Base-by-base conservation (phyloP, 2,797 vertebrate genomes). In the Octomys mimax region DNA sequence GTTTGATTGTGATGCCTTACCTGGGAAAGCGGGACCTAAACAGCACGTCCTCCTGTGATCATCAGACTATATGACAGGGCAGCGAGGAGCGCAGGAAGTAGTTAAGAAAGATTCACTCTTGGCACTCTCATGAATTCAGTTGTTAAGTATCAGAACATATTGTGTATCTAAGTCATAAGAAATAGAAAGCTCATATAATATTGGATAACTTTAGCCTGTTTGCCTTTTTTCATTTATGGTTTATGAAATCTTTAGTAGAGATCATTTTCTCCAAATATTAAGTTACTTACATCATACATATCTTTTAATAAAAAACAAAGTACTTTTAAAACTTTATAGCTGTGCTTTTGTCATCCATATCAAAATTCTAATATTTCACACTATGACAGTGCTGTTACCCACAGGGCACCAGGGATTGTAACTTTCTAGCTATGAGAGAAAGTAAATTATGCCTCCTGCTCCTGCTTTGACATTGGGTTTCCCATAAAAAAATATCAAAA, bases 381-480 rank as follows among this genome's bases (percentile, higher is more conserved):
- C 6, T 62, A 26, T 87, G 16, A 82, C 54, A 52, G 8, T 33
- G 33, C 84, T 39, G 1, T 31, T 71, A 81, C 4, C 18, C 42
- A 49, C 39, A 54, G 13, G 70, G 73, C 16, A 66, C 1, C 13
- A 78, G 42, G 16, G 42, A 86, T 62, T 31, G 12, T 66, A 68
- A 91, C 46, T 91, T 94, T 68, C 22, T 64, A 88, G 79, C 57
- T 86, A 85, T n/a, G 80, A 18, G 64, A 31, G 3, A 90, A 78
- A 64, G 92, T 83, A 75, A 87, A 78, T 80, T 16, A 39, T 22
- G 12, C 10, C 0, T 11, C 83, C 90, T 52, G 6, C 2, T 54
- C 82, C 66, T 68, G 80, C n/a, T n/a, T 80, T 79, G 68, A 92
- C 49, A 8, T 77, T 68, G 6, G 2, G 89, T 0, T 61, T 61